Percentiles rank a stretch among this genome's conserved stretches.
These are phyloP conservation scores for Colaptes auratus DNA, from an alignment of 2,113 vertebrate genomes.

Conservation along the genomic window DNA sequence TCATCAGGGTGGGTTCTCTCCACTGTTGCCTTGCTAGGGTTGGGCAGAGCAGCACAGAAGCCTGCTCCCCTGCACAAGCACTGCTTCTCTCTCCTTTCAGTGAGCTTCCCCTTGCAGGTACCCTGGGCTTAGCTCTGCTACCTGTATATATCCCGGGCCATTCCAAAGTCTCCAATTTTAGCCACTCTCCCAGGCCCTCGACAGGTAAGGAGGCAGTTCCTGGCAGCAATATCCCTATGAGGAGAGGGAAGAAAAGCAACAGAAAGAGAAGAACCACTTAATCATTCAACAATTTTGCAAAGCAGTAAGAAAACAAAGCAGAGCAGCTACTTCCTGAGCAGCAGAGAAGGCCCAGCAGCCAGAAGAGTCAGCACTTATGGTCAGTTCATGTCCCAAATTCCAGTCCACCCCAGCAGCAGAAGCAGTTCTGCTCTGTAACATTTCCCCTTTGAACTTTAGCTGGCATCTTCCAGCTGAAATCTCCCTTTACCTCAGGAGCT, in stretches of 20 bases:
- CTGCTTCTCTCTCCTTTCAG: neutral
- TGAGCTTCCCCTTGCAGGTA: neutral
- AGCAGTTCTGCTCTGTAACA: neutral
- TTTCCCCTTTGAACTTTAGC: neutral
- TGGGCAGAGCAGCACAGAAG: neutral
- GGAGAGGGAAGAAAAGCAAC: conserved; percentile 6
- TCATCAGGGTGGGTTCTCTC: neutral
- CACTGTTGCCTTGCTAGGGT: neutral
- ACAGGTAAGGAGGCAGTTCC: conserved; percentile 96
- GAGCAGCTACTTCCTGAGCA: neutral
- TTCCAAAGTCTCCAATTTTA: conserved; percentile 98
- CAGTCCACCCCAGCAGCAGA: neutral
- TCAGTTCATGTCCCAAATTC: neutral
- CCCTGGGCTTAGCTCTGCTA: conserved; percentile 57
- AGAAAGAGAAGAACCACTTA: neutral
- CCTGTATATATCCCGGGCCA: conserved; percentile 99
- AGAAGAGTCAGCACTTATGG: neutral
- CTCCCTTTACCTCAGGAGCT: neutral
- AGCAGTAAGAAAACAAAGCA: neutral
- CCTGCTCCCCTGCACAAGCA: neutral
- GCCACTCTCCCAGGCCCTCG: conserved; percentile 91
- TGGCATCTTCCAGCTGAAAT: neutral
- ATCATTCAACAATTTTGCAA: neutral
- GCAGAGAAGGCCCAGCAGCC: neutral
- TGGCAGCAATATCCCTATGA: conserved; percentile 94